Evolutionary conservation across 1,140 invertebrate genomes (phyloP).

Genomic region (Helicoverpa armigera): DNA sequence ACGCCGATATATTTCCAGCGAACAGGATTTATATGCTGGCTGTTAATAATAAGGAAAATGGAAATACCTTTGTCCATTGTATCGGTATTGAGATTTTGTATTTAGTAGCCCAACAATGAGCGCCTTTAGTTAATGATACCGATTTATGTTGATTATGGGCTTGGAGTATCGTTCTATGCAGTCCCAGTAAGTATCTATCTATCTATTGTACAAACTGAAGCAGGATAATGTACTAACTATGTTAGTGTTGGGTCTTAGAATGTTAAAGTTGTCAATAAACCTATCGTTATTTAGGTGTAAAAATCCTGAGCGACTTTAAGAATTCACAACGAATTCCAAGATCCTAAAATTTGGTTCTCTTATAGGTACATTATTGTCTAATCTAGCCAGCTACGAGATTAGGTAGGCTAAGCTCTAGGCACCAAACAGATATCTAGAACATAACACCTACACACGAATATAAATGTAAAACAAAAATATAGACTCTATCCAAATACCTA

Average conservation of each 20-base stretch:
- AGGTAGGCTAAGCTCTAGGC: no score
- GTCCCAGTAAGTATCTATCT: not conserved
- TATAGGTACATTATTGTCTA: no score
- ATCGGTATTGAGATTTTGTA: not conserved
- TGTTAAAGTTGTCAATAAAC: not conserved
- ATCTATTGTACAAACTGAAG: not conserved
- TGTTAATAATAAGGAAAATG: constrained; percentile 40
- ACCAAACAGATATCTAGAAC: not conserved
- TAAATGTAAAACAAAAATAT: no score
- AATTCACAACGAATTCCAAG: no score
- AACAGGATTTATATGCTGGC: constrained; percentile 26
- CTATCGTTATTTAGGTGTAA: no score
- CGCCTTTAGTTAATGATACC: not conserved
- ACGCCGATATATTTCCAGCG: constrained; percentile 20
- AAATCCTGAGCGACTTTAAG: no score
- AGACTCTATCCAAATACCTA: no score
- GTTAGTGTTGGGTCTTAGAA: not conserved
- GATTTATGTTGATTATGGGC: constrained; percentile 26
- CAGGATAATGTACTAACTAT: no score
- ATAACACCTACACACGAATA: no score
- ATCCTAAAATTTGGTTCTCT: no score
- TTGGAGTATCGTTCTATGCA: not conserved
- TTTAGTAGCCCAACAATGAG: not conserved
- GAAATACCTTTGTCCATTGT: constrained; percentile 31
- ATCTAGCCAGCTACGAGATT: no score